These are phyloP conservation scores for Staurois parvus DNA, from an alignment of 2,797 vertebrate genomes.

Conservation along the genomic window DNA sequence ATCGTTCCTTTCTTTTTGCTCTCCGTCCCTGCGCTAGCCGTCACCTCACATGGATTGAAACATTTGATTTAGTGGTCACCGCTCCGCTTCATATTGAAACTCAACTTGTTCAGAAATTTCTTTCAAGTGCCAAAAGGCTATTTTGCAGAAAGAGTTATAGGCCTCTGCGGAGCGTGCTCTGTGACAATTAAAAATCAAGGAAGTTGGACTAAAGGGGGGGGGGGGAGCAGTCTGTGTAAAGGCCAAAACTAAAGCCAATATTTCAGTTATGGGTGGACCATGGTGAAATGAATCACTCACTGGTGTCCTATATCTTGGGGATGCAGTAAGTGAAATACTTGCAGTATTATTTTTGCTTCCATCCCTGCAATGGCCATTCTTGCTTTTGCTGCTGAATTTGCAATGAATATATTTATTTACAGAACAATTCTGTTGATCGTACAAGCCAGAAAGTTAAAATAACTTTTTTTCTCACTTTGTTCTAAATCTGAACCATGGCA, in stretches of 20 bases:
- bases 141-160: slow-evolving; percentile 17
- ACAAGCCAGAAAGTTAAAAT: no score
- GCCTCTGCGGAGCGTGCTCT: background rate
- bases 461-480: no score
- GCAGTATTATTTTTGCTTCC: no score
- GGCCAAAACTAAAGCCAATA: background rate
- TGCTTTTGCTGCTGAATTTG: no score
- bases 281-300: background rate
- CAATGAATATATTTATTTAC: no score
- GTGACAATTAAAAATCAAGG: background rate
- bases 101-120: slow-evolving; percentile 62
- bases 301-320: no score
- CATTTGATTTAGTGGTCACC: slow-evolving; percentile 78
- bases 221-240: background rate
- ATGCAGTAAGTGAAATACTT: no score
- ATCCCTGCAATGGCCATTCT: no score
- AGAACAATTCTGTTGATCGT: no score
- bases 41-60: slow-evolving; percentile 72
- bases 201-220: background rate
- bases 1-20: slow-evolving; percentile 57
- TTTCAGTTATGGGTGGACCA: background rate
- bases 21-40: slow-evolving; percentile 66
- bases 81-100: slow-evolving; percentile 66
- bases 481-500: no score
- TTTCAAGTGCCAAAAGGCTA: slow-evolving; percentile 54